Percentiles rank a stretch among this genome's conserved stretches.
phyloP scores from a whole-genome alignment of 2,888 invertebrate genomes.

The Omphaloscelis lunosa region DNA sequence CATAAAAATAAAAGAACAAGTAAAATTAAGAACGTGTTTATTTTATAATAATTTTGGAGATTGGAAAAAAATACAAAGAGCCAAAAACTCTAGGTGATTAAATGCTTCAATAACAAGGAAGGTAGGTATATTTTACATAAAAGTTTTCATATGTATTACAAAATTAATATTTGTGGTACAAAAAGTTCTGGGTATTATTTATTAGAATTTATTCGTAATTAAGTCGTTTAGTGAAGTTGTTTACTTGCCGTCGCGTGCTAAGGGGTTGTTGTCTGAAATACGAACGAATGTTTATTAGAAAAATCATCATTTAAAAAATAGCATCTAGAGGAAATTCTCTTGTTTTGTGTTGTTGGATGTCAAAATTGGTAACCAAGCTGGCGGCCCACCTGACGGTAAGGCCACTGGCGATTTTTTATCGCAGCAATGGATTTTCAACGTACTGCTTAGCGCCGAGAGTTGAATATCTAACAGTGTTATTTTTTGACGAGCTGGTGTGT shows the following conservation, averaged over 20 bases:
- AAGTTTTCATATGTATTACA: not conserved
- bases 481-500: no score
- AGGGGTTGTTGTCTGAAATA: constrained; percentile 64
- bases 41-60: not conserved
- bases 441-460: no score
- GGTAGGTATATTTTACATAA: not conserved
- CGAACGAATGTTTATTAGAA: not conserved
- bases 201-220: no score
- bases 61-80: not conserved
- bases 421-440: no score
- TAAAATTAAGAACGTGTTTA: not conserved
- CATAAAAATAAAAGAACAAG: constrained; percentile 2
- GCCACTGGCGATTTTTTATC: no score
- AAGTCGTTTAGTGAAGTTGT: not conserved
- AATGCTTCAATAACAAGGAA: not conserved
- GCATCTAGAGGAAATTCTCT: not conserved
- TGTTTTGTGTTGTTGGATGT: not conserved
- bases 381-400: no score
- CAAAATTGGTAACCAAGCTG: no score
- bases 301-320: not conserved
- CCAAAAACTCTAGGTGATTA: not conserved
- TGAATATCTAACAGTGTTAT: no score
- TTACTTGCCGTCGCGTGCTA: constrained; percentile 64
- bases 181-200: not conserved
- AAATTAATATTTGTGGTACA: not conserved